Conservation (phyloP, 2,113 vertebrate genomes). For the Cygnus atratus region DNA sequence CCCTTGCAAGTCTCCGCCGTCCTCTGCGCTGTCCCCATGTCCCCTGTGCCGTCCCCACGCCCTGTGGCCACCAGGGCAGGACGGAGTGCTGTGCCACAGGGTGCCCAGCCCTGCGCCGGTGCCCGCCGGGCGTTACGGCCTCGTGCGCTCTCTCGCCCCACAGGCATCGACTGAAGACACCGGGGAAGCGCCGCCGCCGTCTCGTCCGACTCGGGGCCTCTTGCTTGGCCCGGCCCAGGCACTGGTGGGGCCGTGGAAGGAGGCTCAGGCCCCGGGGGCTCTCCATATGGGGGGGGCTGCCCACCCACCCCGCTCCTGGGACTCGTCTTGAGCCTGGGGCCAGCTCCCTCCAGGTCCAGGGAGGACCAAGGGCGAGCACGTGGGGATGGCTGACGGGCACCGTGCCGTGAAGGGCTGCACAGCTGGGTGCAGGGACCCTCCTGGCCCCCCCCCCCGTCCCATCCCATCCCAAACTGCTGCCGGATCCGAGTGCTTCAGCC, state of each 20-base stretch:
- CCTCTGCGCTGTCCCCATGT: neutral
- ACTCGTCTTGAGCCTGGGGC: neutral
- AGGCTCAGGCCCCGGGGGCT: neutral
- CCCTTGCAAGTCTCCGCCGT: neutral
- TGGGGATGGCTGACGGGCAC: neutral
- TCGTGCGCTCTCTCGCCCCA: fast-evolving
- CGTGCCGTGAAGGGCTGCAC: neutral
- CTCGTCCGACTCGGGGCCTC: neutral
- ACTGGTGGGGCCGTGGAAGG: neutral
- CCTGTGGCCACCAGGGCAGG: fast-evolving
- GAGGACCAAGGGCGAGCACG: neutral
- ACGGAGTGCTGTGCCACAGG: fast-evolving
- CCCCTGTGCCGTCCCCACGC: neutral
- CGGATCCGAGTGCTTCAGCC: fast-evolving
- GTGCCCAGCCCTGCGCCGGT: neutral
- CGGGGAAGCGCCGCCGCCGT: neutral
- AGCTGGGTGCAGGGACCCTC: neutral
- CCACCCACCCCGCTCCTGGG: neutral
- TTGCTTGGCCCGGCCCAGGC: neutral
- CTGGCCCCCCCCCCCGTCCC: neutral
- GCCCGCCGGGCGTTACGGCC: fast-evolving
- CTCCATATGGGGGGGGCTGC: neutral
- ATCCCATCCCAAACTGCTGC: neutral
- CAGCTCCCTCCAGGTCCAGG: neutral
- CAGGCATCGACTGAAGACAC: conserved; percentile 36